These are phyloP conservation scores for Protosalanx chinensis DNA, from an alignment of 2,797 vertebrate species.

Conservation along the genomic window DNA sequence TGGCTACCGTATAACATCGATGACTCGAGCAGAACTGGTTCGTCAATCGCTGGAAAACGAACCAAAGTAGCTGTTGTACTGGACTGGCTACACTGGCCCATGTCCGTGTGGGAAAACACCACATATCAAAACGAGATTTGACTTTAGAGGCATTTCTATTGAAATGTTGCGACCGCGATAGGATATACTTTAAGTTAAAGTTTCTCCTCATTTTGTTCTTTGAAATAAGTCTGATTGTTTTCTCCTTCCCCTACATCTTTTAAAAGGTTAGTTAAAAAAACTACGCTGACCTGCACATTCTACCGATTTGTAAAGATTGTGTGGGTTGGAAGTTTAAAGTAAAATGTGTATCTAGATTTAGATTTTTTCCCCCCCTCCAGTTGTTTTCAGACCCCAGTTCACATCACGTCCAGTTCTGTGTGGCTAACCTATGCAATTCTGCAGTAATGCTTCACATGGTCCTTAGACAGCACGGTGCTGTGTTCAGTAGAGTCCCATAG, in stretches of 20 bases:
- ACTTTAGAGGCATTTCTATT: slow-evolving; percentile 21
- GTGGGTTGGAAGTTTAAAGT: slow-evolving; percentile 14
- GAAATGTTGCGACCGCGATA: slow-evolving; percentile 16
- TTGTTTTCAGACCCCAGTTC: slow-evolving; percentile 8
- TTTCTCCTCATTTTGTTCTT: slow-evolving; percentile 18
- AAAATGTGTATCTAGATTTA: neutral
- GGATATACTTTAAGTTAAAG: slow-evolving; percentile 9
- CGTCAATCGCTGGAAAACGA: slow-evolving; percentile 2
- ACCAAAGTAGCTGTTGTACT: neutral
- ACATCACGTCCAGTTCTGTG: slow-evolving; percentile 51
- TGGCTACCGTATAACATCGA: too few species aligned
- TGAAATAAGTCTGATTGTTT: neutral
- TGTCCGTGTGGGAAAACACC: slow-evolving; percentile 8
- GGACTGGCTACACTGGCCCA: neutral
- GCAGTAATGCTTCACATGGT: slow-evolving; percentile 46
- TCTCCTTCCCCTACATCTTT: neutral
- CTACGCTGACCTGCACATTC: neutral
- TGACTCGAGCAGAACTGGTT: neutral
- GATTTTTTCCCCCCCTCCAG: slow-evolving; percentile 13
- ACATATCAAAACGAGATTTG: slow-evolving; percentile 6
- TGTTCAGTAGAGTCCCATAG: slow-evolving; percentile 52
- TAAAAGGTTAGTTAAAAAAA: slow-evolving; percentile 17
- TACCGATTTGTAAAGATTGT: slow-evolving; percentile 15
- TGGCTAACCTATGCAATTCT: slow-evolving; percentile 73
- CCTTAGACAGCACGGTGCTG: slow-evolving; percentile 50